These are phyloP conservation scores for Troides helena DNA, from an alignment of 2,888 invertebrate species.

Conservation along the genomic window DNA sequence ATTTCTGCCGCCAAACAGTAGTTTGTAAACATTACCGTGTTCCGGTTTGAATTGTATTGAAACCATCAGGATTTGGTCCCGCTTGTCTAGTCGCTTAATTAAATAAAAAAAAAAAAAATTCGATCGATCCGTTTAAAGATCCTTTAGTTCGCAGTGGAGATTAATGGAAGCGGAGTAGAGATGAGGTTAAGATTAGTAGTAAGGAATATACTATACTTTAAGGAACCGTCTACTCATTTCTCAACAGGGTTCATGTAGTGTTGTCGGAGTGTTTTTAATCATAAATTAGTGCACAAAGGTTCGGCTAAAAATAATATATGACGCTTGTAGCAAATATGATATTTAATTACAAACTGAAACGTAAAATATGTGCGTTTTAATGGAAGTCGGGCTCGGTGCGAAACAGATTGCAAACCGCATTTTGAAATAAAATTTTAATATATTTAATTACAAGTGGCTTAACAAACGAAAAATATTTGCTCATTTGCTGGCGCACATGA, in stretches of 20 bases:
- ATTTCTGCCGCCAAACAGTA: too few species aligned
- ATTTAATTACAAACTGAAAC: constrained; percentile 7
- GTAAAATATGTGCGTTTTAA: constrained; percentile 35
- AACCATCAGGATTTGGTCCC: too few species aligned
- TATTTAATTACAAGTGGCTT: constrained; percentile 73
- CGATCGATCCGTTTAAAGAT: too few species aligned
- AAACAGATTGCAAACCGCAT: constrained; percentile 53
- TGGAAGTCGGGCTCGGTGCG: constrained; percentile 44
- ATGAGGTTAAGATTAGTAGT: too few species aligned
- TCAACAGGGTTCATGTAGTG: neutral
- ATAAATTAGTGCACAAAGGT: neutral
- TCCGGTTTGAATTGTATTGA: too few species aligned
- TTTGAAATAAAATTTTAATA: constrained; percentile 62
- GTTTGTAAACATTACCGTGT: too few species aligned
- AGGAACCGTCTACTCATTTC: neutral
- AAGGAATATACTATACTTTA: too few species aligned
- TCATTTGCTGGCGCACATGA: constrained; percentile 74
- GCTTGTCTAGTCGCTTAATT: too few species aligned
- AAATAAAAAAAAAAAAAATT: too few species aligned
- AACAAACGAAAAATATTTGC: constrained; percentile 75
- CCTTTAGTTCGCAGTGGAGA: too few species aligned
- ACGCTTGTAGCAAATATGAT: neutral
- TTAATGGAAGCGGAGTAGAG: too few species aligned
- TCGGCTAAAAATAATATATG: neutral
- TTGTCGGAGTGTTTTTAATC: neutral